A percentile compares a stretch with the other conserved stretches of the same genome.
These are phyloP conservation scores for Arnoldichthys spilopterus DNA, from an alignment of 2,797 vertebrate species.

Conservation along the genomic window DNA sequence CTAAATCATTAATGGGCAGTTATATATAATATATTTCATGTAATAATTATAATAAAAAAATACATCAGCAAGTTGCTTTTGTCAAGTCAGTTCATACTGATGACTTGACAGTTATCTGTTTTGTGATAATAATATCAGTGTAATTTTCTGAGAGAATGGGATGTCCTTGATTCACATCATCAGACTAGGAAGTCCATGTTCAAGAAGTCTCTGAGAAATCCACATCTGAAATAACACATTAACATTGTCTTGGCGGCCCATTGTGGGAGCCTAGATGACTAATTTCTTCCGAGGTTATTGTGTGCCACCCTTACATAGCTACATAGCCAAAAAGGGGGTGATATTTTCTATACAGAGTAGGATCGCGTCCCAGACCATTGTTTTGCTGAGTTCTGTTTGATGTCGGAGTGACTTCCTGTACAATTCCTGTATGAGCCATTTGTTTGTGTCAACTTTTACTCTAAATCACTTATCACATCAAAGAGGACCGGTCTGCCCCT, in stretches of 20 bases:
- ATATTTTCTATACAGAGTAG: slow-evolving; percentile 59
- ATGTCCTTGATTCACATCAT: slow-evolving; percentile 49
- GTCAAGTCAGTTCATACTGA: neutral
- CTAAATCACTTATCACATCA: slow-evolving; percentile 84
- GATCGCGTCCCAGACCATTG: slow-evolving; percentile 70
- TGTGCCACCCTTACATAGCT: slow-evolving; percentile 43
- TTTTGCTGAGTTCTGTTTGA: slow-evolving; percentile 75
- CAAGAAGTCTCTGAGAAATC: slow-evolving; percentile 49
- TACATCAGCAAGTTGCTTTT: neutral
- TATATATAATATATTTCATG: too few species aligned
- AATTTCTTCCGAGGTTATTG: slow-evolving; percentile 63
- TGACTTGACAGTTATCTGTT: neutral
- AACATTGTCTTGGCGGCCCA: slow-evolving; percentile 54
- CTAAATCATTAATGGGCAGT: too few species aligned
- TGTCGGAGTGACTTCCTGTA: slow-evolving; percentile 77
- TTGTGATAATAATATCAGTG: slow-evolving; percentile 13
- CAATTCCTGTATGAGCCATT: slow-evolving; percentile 74
- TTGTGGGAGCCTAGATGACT: slow-evolving; percentile 50
- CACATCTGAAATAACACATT: slow-evolving; percentile 62
- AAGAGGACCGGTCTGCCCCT: slow-evolving; percentile 71
- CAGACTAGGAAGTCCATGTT: slow-evolving; percentile 55
- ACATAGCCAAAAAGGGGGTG: slow-evolving; percentile 59
- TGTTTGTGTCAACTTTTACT: slow-evolving; percentile 75
- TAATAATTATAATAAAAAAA: too few species aligned
- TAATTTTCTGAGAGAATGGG: slow-evolving; percentile 47